A percentile compares a stretch with the other conserved stretches of the same genome.
Conservation (phyloP, 2,113 vertebrate species). For the Mus musculus region GRCm39 chr5:119921501-119922000, state of each 20-base stretch:
- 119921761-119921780: neutral
- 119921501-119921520: neutral
- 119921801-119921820: neutral
- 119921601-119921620: neutral
- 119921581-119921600: neutral
- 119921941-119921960: neutral
- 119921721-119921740: neutral
- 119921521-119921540: too few species aligned
- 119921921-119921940: too few species aligned
- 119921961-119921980: neutral
- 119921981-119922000: neutral
- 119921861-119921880: neutral
- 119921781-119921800: neutral
- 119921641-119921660: neutral
- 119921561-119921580: neutral
- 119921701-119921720: too few species aligned
- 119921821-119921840: neutral
- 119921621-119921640: neutral
- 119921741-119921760: neutral
- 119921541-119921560: neutral
- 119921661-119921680: neutral
- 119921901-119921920: neutral
- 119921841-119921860: neutral
- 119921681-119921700: neutral
- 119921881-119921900: neutral